Percentiles rank a stretch among this genome's conserved stretches.
These are phyloP conservation scores for Arion vulgaris DNA, from an alignment of 1,140 invertebrate species.

Conservation along the genomic window DNA sequence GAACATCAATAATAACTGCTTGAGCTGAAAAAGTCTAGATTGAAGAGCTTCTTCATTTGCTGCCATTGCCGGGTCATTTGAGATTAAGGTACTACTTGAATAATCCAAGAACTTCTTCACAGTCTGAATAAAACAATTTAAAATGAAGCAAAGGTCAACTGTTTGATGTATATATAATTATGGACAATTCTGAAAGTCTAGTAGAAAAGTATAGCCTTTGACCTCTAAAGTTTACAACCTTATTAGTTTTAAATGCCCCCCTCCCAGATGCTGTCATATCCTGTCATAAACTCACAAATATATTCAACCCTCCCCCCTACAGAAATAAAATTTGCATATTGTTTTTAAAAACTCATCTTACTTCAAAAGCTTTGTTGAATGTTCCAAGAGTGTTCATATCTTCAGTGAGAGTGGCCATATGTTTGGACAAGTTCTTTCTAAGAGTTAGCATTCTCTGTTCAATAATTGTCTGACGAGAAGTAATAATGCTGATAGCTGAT, in stretches of 20 bases:
- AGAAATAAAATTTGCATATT: too few species aligned
- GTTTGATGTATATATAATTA: too few species aligned
- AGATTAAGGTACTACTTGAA: slow-evolving; percentile 50
- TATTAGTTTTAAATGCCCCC: too few species aligned
- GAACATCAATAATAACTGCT: slow-evolving; percentile 58
- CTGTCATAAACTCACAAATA: too few species aligned
- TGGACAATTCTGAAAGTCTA: too few species aligned
- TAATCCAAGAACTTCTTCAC: slow-evolving; percentile 59
- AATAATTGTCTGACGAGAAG: slow-evolving; percentile 59
- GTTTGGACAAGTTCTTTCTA: slow-evolving; percentile 57
- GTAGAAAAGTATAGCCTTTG: too few species aligned
- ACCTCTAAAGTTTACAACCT: too few species aligned
- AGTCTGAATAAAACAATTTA: neutral
- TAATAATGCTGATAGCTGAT: slow-evolving; percentile 61
- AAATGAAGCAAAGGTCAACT: too few species aligned
- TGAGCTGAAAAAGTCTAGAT: slow-evolving; percentile 56
- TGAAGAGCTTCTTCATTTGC: slow-evolving; percentile 53
- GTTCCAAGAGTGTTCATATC: slow-evolving; percentile 55
- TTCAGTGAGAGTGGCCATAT: slow-evolving; percentile 54
- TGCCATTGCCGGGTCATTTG: slow-evolving; percentile 55
- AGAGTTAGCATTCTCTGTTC: slow-evolving; percentile 61
- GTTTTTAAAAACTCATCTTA: slow-evolving; percentile 1
- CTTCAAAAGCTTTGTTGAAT: slow-evolving; percentile 58
- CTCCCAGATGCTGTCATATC: too few species aligned
- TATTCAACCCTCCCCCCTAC: too few species aligned